phyloP scores from a whole-genome alignment of 2,888 invertebrate species.

The Spodoptera exigua region DNA sequence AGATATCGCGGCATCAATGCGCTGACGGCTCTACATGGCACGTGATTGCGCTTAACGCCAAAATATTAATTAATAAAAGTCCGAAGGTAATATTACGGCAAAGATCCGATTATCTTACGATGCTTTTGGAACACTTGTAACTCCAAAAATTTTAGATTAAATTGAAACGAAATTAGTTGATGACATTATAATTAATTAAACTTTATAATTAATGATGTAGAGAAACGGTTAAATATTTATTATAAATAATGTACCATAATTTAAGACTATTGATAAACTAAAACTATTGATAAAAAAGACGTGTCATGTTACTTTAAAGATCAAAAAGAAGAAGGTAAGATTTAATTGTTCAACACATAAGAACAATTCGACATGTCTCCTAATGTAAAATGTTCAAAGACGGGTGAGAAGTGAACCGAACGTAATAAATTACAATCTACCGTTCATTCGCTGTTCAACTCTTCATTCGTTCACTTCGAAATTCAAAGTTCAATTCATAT shows the following conservation, averaged over 20 bases:
- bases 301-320: too few relatives aligned
- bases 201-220: too few relatives aligned
- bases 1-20: constrained; percentile 67
- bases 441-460: constrained; percentile 50
- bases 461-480: constrained; percentile 49
- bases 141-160: constrained; percentile 1
- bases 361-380: constrained; percentile 21
- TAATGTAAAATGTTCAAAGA: constrained; percentile 39
- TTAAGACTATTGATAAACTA: too few relatives aligned
- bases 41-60: constrained; percentile 53
- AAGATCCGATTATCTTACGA: constrained; percentile 20
- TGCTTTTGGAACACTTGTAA: constrained; percentile 28
- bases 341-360: constrained; percentile 4
- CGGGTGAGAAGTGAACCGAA: constrained; percentile 31
- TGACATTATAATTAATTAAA: too few relatives aligned
- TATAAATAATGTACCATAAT: too few relatives aligned
- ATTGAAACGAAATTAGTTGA: too few relatives aligned
- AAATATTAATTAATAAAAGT: constrained; percentile 60
- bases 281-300: too few relatives aligned
- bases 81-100: constrained; percentile 41
- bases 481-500: constrained; percentile 60
- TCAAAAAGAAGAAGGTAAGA: too few relatives aligned
- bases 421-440: constrained; percentile 55
- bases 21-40: constrained; percentile 52
- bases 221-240: too few relatives aligned